Evolutionary conservation across 1,140 invertebrate species (phyloP).

Genomic region (Brachystomella parvula): DNA sequence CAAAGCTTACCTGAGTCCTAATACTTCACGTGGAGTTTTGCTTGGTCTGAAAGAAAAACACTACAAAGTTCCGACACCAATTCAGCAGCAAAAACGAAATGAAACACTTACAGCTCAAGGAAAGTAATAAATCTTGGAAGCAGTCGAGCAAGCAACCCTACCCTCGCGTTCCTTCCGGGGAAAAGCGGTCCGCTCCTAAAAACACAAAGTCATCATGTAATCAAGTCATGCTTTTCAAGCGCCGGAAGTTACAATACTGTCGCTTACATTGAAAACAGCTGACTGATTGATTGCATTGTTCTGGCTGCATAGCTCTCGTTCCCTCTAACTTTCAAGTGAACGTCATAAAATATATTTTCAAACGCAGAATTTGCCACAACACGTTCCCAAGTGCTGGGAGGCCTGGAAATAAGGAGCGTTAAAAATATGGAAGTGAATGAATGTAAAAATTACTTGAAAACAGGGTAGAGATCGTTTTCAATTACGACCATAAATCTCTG

Average conservation of each 20-base stretch:
- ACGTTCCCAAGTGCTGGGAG: slow-evolving; percentile 54
- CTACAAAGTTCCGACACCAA: not conserved
- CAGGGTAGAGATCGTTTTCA: slow-evolving; percentile 42
- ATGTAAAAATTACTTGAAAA: slow-evolving; percentile 19
- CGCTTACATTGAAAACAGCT: slow-evolving; percentile 60
- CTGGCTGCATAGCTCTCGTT: slow-evolving; percentile 64
- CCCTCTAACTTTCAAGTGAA: slow-evolving; percentile 68
- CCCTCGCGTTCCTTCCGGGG: slow-evolving; percentile 49
- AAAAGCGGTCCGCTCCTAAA: slow-evolving; percentile 51
- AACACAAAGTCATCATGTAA: not conserved
- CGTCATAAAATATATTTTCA: slow-evolving; percentile 65
- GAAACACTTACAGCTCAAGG: slow-evolving; percentile 17
- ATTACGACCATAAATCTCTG: slow-evolving; percentile 62
- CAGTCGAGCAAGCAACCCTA: slow-evolving; percentile 56
- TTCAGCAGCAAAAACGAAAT: not conserved
- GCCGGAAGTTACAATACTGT: too few species aligned
- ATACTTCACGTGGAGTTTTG: slow-evolving; percentile 44
- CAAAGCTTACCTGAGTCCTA: slow-evolving; percentile 51
- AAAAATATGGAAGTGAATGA: not conserved
- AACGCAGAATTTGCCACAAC: slow-evolving; percentile 64
- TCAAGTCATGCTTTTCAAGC: not conserved
- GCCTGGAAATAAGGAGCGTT: not conserved
- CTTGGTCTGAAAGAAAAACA: slow-evolving; percentile 4
- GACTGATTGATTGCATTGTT: slow-evolving; percentile 67
- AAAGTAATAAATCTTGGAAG: slow-evolving; percentile 17